phyloP scores from a whole-genome alignment of 1,140 invertebrate genomes.

The Melanaphis sacchari region DNA sequence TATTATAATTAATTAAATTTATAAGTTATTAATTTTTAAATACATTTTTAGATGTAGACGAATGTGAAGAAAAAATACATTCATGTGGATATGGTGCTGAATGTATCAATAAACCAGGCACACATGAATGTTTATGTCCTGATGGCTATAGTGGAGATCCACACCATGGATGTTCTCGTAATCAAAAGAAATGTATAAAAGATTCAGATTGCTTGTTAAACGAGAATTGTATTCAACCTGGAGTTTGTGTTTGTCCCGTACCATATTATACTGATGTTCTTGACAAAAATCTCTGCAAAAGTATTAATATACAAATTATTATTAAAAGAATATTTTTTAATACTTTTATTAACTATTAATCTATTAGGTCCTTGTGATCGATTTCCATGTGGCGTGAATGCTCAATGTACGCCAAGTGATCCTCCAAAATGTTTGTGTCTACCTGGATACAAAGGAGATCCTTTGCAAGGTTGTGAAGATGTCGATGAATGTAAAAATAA shows the following conservation, averaged over 20 bases:
- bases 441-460: slow-evolving; percentile 83
- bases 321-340: background rate
- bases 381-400: slow-evolving; percentile 90
- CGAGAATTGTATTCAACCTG: slow-evolving; percentile 89
- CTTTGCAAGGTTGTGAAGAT: slow-evolving; percentile 79
- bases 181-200: slow-evolving; percentile 79
- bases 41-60: slow-evolving; percentile 74
- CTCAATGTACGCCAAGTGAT: slow-evolving; percentile 88
- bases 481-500: slow-evolving; percentile 80
- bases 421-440: slow-evolving; percentile 88
- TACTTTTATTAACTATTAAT: slow-evolving; percentile 17
- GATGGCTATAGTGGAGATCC: slow-evolving; percentile 70
- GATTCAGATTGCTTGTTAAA: slow-evolving; percentile 84
- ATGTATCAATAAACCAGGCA: slow-evolving; percentile 81
- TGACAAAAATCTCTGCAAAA: slow-evolving; percentile 85
- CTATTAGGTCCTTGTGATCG: slow-evolving; percentile 76
- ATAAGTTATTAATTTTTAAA: background rate
- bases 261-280: slow-evolving; percentile 83
- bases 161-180: slow-evolving; percentile 72
- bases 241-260: slow-evolving; percentile 86
- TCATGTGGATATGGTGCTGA: slow-evolving; percentile 85
- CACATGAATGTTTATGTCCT: slow-evolving; percentile 76
- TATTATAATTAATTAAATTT: background rate
- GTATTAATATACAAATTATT: slow-evolving; percentile 63
- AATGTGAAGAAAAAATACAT: slow-evolving; percentile 78